Base-by-base conservation (phyloP, 1,140 invertebrate species). In the Portunus trituberculatus region DNA sequence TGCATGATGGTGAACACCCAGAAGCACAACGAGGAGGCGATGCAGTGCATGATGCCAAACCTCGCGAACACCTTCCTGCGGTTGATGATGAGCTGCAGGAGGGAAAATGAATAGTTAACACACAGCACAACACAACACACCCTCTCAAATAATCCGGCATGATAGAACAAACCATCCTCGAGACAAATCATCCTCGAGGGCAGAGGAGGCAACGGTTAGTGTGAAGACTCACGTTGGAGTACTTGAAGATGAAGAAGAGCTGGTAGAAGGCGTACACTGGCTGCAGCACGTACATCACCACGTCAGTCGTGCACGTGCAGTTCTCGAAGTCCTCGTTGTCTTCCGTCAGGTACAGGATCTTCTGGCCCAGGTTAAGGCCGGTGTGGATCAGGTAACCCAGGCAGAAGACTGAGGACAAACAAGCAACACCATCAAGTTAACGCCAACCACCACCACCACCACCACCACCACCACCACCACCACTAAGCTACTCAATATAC, bases 201-300 rank as follows among this genome's bases (percentile, higher is more conserved):
- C 29, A 7, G 93, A 29, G n/a, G 2, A 39, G 20, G 82, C 83
- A 52, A 52, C 52, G 16, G 52, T 20, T 6, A 39, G 39, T 39
- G 39, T 39, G 6, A 94, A 39, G 48, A 96, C 98, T 98, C 96
- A 98, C 98, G 96, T 98, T 98, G 3, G 98, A 98, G 96, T 98
- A 98, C 97, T 98, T 98, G 97, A 98, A 98, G 94, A 98, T 98
- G 96, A 98, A 98, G 97, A 97, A 98, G 1, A 98, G 97, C 96
- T 98, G 97, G 52, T 98, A 97, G 96, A 98, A 98, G 39, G 98
- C 98, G 97, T 98, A 98, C 4, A 98, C 96, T 0, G 98, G 98
- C 96, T 98, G 97, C 25, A 98, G 96, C 29, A 98, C 96, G 95
- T 98, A 98, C 28, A 98, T 96, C 45, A 97, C 96, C 25, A 98